Evolutionary conservation across 2,797 vertebrate species (phyloP).

Genomic region (Pipistrellus nathusii): DNA sequence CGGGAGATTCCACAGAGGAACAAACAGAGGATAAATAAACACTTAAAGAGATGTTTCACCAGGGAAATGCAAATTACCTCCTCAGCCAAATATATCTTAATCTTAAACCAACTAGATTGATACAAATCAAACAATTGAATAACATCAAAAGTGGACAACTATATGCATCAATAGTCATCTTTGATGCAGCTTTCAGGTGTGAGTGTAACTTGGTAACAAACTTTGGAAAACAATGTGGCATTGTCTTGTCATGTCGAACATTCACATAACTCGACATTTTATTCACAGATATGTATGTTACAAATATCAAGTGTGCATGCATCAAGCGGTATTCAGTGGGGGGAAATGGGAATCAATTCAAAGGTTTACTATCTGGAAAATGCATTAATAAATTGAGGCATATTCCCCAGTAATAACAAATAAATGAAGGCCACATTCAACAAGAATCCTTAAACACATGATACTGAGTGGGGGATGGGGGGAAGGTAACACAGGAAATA

Average conservation of each 20-base stretch:
- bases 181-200: neutral
- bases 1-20: neutral
- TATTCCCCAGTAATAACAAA: neutral
- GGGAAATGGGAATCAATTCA: neutral
- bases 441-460: neutral
- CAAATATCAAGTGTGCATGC: neutral
- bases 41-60: conserved; percentile 9
- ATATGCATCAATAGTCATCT: neutral
- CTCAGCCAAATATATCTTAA: conserved; percentile 23
- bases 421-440: neutral
- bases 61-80: conserved; percentile 49
- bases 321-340: neutral
- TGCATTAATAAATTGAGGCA: neutral
- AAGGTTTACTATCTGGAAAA: neutral
- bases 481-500: neutral
- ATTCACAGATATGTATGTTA: neutral
- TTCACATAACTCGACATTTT: neutral
- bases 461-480: neutral
- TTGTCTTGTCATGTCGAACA: neutral
- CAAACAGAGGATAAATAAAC: conserved; percentile 20
- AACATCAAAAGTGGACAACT: neutral
- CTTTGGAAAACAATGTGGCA: neutral
- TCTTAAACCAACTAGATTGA: conserved; percentile 22
- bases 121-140: conserved; percentile 21
- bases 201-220: neutral